Evolutionary conservation across 2,888 invertebrate genomes (phyloP).

Genomic region (Apodemia hepburni): DNA sequence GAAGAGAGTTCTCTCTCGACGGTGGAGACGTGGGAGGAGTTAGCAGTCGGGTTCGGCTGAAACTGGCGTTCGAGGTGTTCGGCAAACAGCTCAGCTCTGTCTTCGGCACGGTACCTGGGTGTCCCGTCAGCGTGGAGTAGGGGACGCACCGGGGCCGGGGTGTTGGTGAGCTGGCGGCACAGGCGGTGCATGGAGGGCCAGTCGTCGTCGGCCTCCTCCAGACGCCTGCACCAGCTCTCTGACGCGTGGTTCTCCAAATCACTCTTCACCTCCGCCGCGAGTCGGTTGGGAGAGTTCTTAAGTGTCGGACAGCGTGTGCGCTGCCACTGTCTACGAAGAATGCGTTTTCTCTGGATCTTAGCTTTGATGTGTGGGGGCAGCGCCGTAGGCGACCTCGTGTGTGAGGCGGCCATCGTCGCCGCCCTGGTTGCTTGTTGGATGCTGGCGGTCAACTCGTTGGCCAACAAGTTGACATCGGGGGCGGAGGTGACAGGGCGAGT

Average conservation of each 20-base stretch:
- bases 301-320: neutral
- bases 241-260: neutral
- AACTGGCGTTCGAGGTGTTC: slow-evolving; percentile 19
- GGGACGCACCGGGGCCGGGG: slow-evolving; percentile 16
- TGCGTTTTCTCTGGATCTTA: neutral
- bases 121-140: slow-evolving; percentile 18
- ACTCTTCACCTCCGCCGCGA: neutral
- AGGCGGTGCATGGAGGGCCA: neutral
- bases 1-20: neutral
- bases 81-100: slow-evolving; percentile 21
- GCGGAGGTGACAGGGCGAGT: neutral
- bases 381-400: neutral
- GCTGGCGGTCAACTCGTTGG: neutral
- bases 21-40: neutral
- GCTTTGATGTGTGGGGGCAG: neutral
- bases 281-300: neutral
- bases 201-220: neutral
- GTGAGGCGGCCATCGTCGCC: neutral
- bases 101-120: slow-evolving; percentile 19
- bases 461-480: neutral
- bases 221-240: neutral
- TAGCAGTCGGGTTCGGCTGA: neutral
- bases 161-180: neutral
- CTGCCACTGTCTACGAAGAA: slow-evolving; percentile 16
- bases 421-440: neutral